Evolutionary conservation across 2,888 invertebrate species (phyloP), one percentile per base, ranked within the genome.

Genomic region (Glaucopsyche alexis): DNA sequence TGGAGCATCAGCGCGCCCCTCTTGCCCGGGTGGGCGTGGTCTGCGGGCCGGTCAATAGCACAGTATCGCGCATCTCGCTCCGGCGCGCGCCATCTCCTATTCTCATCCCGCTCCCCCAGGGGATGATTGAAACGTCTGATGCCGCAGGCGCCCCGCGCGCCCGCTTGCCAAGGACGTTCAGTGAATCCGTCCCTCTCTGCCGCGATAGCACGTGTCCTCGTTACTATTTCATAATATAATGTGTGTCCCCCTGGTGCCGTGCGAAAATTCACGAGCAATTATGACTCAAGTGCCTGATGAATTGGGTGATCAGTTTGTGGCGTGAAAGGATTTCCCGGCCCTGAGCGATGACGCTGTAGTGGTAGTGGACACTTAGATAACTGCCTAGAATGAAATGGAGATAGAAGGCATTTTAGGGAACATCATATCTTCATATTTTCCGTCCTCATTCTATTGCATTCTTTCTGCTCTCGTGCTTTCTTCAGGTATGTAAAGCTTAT

Each of bases 181-280:
- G 92, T 93, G 92, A 92, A 92, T 93, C 92, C 92, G 92, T 93
- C 92, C 92, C 91, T 89, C 91, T 92, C 92, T 90, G 92, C 89
- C 89, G 90, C 89, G 91, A 90, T 87, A 92, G 91, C 93, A 93
- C 93, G 93, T 92, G 93, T 90, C 89, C 83, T 88, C 86, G 88
- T 88, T 91, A 90, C 91, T 89, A 91, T 91, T 91, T 87, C 90
- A 87, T 88, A 89, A 88, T 89, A 91, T 91, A 91, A 91, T 92
- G 92, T 91, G 91, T 91, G 90, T 87, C 89, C 89, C 88, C 87
- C 83, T 89, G 83, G 89, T 87, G 81, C 83, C 91, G 91, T 90
- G 91, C 88, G 88, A 91, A 91, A 90, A 89, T 91, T 90, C 90
- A 90, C 91, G 88, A 87, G 86, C 87, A 88, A 91, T 89, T 89